Conservation (phyloP, 2,888 invertebrate species). For the Ennomos fuscantarius region DNA sequence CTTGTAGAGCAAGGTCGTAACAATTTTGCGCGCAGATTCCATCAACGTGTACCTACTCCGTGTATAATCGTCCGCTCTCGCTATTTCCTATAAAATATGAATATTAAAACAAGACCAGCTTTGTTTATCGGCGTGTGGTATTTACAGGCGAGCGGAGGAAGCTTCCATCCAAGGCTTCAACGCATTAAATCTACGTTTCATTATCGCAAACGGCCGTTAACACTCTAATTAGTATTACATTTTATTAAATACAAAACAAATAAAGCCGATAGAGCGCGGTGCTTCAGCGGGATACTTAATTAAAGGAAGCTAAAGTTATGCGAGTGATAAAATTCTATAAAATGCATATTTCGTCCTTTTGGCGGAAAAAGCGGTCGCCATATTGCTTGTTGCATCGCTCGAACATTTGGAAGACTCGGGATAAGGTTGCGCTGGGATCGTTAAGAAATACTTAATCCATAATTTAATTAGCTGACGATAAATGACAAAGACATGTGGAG, state of each 20-base stretch:
- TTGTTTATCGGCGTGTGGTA: neutral
- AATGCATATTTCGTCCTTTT: conserved; percentile 15
- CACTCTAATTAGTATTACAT: conserved; percentile 27
- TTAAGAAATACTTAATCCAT: neutral
- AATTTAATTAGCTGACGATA: too few relatives aligned
- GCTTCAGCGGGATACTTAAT: conserved; percentile 10
- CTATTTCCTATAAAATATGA: neutral
- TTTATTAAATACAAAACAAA: conserved; percentile 20
- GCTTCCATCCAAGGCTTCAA: neutral
- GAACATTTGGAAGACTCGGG: conserved; percentile 2
- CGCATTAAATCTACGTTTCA: conserved; percentile 12
- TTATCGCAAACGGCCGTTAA: neutral
- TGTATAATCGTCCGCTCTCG: too few relatives aligned
- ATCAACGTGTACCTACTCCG: too few relatives aligned
- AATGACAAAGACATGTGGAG: too few relatives aligned
- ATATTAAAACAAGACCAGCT: neutral
- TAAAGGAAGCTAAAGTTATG: conserved; percentile 23
- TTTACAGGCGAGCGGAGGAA: neutral
- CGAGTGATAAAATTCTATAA: conserved; percentile 25
- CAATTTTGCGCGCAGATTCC: neutral
- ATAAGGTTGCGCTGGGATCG: neutral
- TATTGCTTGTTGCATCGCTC: conserved; percentile 16
- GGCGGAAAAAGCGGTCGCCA: conserved; percentile 15
- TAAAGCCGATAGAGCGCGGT: conserved; percentile 22
- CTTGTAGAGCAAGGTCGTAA: conserved; percentile 8